A percentile compares a stretch with the other conserved stretches of the same genome.
phyloP scores from a whole-genome alignment of 2,797 vertebrate genomes.

The Anguilla anguilla region DNA sequence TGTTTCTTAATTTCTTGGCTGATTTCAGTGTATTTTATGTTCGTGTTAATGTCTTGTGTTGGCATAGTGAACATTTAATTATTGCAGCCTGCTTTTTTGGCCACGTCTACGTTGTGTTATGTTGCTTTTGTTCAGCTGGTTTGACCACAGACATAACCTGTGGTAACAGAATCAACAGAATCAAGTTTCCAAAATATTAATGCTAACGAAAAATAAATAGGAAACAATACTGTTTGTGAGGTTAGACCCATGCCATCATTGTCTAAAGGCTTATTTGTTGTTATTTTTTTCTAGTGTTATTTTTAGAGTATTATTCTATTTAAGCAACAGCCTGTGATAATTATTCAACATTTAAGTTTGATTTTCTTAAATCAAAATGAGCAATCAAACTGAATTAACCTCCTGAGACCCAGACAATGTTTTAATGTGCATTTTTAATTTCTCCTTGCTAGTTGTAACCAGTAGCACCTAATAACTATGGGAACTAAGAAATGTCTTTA shows the following conservation, averaged over 20 bases:
- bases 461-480: too few species aligned
- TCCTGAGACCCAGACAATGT: too few species aligned
- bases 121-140: not conserved
- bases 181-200: not conserved
- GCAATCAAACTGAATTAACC: not conserved
- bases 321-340: not conserved
- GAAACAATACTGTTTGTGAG: not conserved
- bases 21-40: slow-evolving; percentile 51
- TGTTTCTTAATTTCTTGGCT: slow-evolving; percentile 44
- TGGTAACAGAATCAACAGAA: not conserved
- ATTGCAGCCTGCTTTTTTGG: not conserved
- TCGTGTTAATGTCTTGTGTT: not conserved
- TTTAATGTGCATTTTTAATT: too few species aligned
- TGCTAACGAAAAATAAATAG: not conserved
- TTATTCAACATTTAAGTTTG: not conserved
- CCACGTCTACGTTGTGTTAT: not conserved
- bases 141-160: not conserved
- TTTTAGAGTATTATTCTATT: not conserved
- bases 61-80: not conserved
- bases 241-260: not conserved
- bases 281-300: not conserved
- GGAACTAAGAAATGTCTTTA: too few species aligned
- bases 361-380: not conserved
- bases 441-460: too few species aligned
- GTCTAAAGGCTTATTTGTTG: not conserved